Evolutionary conservation across 2,797 vertebrate species (phyloP).

Genomic region (Florisuga fusca): DNA sequence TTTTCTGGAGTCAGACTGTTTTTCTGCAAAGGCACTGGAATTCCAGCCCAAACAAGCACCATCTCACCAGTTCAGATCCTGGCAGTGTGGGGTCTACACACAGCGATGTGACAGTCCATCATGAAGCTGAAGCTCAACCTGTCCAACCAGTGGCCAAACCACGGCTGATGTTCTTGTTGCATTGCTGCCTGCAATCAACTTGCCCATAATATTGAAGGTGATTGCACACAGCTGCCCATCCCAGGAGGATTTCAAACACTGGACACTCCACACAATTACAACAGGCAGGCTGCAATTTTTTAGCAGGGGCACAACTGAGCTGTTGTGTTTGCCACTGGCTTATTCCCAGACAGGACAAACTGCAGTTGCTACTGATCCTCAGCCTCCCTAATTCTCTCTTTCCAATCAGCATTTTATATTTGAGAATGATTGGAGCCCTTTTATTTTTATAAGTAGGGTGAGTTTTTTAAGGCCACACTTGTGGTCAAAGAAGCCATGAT

Average conservation of each 20-base stretch:
- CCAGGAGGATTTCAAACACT: neutral
- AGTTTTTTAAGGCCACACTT: neutral
- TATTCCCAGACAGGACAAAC: neutral
- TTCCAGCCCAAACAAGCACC: neutral
- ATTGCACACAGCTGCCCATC: neutral
- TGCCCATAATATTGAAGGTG: rapidly evolving
- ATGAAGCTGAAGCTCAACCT: neutral
- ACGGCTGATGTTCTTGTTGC: neutral
- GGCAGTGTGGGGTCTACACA: neutral
- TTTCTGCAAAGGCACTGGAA: neutral
- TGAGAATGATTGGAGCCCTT: neutral
- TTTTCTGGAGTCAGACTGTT: neutral
- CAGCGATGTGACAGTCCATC: neutral
- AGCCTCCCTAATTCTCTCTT: neutral
- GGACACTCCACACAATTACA: neutral
- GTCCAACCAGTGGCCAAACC: neutral
- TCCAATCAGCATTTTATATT: neutral
- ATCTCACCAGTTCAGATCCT: rapidly evolving
- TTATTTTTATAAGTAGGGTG: neutral
- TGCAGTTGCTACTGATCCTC: neutral
- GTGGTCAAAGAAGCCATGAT: neutral
- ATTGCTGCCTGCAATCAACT: neutral
- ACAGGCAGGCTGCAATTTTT: neutral
- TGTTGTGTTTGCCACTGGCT: neutral
- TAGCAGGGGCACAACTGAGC: neutral